Base-by-base conservation (phyloP, 1,140 invertebrate genomes). In the Cepaea nemoralis region DNA sequence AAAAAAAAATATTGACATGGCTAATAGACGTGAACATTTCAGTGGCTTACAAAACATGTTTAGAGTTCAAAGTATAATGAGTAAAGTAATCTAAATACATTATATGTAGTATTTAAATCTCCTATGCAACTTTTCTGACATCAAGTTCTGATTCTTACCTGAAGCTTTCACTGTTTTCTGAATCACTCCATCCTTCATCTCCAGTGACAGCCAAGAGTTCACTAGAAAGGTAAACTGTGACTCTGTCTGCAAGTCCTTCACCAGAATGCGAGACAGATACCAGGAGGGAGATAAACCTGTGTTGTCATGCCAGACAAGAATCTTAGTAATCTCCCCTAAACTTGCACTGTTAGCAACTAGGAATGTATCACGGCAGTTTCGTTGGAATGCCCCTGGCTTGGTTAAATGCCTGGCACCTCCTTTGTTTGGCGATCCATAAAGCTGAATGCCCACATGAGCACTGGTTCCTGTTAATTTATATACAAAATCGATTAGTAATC, bases 261-360 rank as follows among this genome's bases (percentile, higher is more conserved):
- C 87, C 59, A 87, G 80, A 35, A 87, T 63, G 31, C 87, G 86
- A 35, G 80, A 82, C 48, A 90, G 84, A 81, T 87, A 90, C 89
- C 89, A 90, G 77, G 85, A 84, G 19, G 89, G 89, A 42, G 86
- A 86, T 55, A 86, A 71, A 1, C 89, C 89, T 42, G 83, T 83
- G 81, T 90, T 90, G 85, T 90, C 88, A 83, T 90, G 89, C 89
- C 89, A 90, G 37, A 90, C 79, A 27, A 84, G 78, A 27, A 90
- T 27, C 76, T 89, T 88, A 5, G 80, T 75, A 14, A 90, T 67
- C 24, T 88, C 84, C 22, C 88, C 89, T 27, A 90, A 81, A 71
- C 87, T 87, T 6, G 77, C 84, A 66, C 88, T 85, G 71, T 85
- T 82, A 16, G 89, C 88, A 37, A 90, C 86, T 40, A 89, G 83